A percentile compares a stretch with the other conserved stretches of the same genome.
Conservation (phyloP, 2,797 vertebrate genomes). For the Sebastes minor region DNA sequence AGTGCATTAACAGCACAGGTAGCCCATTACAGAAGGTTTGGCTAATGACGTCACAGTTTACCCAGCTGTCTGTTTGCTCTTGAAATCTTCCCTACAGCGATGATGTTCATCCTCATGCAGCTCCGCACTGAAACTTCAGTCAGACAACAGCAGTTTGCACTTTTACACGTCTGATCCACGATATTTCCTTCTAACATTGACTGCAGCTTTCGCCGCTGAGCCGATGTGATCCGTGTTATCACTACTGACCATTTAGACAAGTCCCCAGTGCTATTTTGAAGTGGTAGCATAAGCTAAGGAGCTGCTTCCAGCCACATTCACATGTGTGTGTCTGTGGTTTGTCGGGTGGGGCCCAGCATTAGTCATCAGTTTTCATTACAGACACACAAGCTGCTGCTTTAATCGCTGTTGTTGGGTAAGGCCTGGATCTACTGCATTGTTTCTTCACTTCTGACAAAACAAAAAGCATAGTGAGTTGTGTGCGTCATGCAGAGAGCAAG, state of each 20-base stretch:
- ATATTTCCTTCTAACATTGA: background rate
- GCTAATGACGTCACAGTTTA: background rate
- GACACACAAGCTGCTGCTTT: conserved; percentile 9
- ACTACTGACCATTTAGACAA: background rate
- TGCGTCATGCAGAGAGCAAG: background rate
- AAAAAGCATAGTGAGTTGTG: background rate
- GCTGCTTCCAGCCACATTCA: conserved; percentile 35
- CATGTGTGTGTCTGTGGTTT: conserved; percentile 47
- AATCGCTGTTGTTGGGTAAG: background rate
- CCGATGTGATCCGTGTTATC: conserved; percentile 1
- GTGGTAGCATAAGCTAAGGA: background rate
- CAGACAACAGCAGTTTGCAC: background rate
- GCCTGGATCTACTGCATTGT: conserved; percentile 12
- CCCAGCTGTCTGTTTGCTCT: background rate
- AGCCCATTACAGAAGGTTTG: background rate
- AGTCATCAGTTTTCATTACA: conserved; percentile 75
- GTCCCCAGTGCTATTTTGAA: conserved; percentile 45
- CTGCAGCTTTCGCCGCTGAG: background rate
- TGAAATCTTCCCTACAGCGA: background rate
- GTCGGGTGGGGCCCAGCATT: conserved; percentile 69
- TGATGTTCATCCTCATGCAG: background rate
- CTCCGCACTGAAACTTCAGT: background rate
- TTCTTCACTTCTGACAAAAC: background rate
- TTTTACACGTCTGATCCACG: background rate
- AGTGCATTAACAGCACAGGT: background rate